Conservation (phyloP, 2,888 invertebrate genomes). For the Acleris cristana region DNA sequence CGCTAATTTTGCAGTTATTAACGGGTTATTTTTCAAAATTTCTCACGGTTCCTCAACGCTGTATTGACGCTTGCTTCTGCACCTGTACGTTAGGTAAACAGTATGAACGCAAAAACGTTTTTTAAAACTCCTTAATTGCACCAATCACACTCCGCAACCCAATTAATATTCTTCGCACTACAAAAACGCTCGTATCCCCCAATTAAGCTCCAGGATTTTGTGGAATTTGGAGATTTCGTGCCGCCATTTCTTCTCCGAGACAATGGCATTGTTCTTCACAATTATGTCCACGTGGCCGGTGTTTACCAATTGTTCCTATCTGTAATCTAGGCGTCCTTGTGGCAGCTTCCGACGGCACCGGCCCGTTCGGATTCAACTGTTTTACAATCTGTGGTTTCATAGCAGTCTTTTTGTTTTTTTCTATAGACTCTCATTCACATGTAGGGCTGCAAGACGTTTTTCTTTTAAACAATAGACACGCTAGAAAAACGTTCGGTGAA, state of each 20-base stretch:
- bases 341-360: slow-evolving; percentile 47
- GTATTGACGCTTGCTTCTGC: neutral
- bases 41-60: neutral
- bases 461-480: no score
- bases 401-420: neutral
- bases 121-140: slow-evolving; percentile 25
- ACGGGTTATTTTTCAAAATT: slow-evolving; percentile 3
- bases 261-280: slow-evolving; percentile 72
- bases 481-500: no score
- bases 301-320: slow-evolving; percentile 77
- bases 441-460: no score
- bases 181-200: slow-evolving; percentile 17
- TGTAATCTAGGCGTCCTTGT: slow-evolving; percentile 70
- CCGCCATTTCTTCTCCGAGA: slow-evolving; percentile 45
- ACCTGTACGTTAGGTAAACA: neutral
- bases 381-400: slow-evolving; percentile 5
- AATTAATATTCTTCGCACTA: slow-evolving; percentile 34
- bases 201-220: slow-evolving; percentile 31
- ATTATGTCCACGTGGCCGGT: slow-evolving; percentile 71
- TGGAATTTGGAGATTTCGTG: slow-evolving; percentile 32
- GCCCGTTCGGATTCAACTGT: slow-evolving; percentile 9
- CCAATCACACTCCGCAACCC: slow-evolving; percentile 24
- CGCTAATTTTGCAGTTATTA: slow-evolving; percentile 13
- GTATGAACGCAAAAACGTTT: neutral
- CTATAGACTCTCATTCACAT: neutral